phyloP scores from a whole-genome alignment of 2,797 vertebrate species.

The Cirrhinus molitorella region DNA sequence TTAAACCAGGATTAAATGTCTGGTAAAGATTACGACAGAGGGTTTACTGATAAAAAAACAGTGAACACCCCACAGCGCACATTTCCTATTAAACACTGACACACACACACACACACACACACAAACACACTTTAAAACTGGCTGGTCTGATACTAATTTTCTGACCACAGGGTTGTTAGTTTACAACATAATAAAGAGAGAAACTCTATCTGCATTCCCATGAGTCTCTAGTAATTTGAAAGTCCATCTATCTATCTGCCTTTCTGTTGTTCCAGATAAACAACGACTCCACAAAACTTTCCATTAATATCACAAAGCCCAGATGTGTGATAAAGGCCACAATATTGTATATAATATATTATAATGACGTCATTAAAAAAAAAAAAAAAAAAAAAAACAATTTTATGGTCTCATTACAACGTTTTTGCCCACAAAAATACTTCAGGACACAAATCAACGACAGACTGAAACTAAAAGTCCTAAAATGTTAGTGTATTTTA shows the following conservation, averaged over 20 bases:
- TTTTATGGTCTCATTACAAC: neutral
- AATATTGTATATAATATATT: neutral
- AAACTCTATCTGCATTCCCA: neutral
- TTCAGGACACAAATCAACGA: neutral
- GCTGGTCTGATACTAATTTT: constrained; percentile 7
- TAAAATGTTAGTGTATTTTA: neutral
- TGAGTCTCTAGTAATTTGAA: neutral
- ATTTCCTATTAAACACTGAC: neutral
- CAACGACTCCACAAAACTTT: no score
- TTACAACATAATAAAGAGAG: neutral
- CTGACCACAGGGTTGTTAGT: neutral
- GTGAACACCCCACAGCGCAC: neutral
- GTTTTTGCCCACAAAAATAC: neutral
- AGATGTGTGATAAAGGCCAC: neutral
- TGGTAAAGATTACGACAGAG: constrained; percentile 6
- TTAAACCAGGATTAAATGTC: neutral
- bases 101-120: neutral
- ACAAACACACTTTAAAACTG: neutral
- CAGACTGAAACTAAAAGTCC: neutral
- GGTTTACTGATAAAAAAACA: constrained; percentile 25
- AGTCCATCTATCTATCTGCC: neutral
- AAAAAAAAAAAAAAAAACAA: no score
- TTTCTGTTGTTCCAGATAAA: neutral
- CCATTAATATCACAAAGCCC: neutral
- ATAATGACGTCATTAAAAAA: neutral